These are phyloP conservation scores for Atrina japonica DNA, from an alignment of 2,888 invertebrate genomes.

Conservation along the genomic window DNA sequence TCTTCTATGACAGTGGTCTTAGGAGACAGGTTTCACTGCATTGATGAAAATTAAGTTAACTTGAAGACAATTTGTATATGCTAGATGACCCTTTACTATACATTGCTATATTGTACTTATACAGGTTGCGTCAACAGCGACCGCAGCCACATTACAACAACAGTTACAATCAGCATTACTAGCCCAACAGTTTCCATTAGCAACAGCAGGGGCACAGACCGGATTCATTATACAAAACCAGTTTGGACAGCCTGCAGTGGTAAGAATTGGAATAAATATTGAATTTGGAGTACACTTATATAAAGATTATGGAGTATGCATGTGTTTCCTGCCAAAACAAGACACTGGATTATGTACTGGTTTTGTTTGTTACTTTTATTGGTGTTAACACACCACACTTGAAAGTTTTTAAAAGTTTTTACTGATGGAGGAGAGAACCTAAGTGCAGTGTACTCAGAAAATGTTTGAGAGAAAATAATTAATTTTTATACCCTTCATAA, in stretches of 20 bases:
- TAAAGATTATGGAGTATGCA: not conserved
- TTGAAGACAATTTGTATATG: no score
- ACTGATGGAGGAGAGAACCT: no score
- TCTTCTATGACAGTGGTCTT: no score
- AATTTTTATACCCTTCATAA: no score
- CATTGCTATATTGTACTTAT: no score
- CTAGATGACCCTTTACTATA: no score
- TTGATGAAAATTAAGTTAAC: no score
- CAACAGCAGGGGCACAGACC: constrained; percentile 49
- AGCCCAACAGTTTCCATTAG: constrained; percentile 60
- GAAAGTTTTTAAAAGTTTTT: no score
- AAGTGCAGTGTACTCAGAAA: no score
- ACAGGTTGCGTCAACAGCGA: not conserved
- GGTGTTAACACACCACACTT: no score
- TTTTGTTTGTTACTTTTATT: not conserved
- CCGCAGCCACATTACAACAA: constrained; percentile 45
- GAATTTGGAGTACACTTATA: not conserved
- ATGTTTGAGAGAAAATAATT: no score
- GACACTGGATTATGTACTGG: not conserved
- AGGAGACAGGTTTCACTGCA: no score
- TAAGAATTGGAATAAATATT: constrained; percentile 40
- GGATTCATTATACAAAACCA: constrained; percentile 72
- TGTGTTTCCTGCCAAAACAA: not conserved
- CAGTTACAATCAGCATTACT: constrained; percentile 57
- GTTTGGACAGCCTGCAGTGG: constrained; percentile 72